These are phyloP conservation scores for Myoxocephalus aenaeus DNA, from an alignment of 2,797 vertebrate genomes.

Conservation along the genomic window DNA sequence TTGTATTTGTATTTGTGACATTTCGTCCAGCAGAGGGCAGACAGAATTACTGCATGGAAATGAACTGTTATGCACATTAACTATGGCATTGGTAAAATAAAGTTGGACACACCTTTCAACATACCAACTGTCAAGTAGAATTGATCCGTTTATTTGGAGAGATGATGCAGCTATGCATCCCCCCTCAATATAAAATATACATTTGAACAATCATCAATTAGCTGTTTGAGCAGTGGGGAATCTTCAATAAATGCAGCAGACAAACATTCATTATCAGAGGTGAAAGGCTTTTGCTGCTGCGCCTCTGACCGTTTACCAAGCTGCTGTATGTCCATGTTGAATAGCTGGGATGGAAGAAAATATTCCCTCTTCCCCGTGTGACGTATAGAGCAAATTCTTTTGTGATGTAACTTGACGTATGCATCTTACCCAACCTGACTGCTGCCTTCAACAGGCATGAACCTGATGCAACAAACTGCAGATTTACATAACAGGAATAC, in stretches of 20 bases:
- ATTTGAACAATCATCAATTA: slow-evolving; percentile 41
- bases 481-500: background rate
- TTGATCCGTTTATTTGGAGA: background rate
- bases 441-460: background rate
- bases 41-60: slow-evolving; percentile 14
- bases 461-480: slow-evolving; percentile 10
- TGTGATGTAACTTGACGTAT: slow-evolving; percentile 11
- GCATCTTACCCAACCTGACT: background rate
- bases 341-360: slow-evolving; percentile 19
- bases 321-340: slow-evolving; percentile 16
- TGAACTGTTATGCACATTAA: background rate
- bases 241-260: slow-evolving; percentile 60
- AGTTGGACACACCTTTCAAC: background rate
- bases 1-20: background rate
- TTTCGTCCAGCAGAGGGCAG: slow-evolving; percentile 69
- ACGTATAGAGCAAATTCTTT: slow-evolving; percentile 21
- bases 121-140: background rate
- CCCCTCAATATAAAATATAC: background rate
- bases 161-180: background rate
- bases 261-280: slow-evolving; percentile 76
- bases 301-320: slow-evolving; percentile 30
- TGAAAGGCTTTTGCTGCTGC: slow-evolving; percentile 57
- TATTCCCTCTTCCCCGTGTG: background rate
- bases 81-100: background rate
- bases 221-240: slow-evolving; percentile 50